Percentiles rank a stretch among this genome's conserved stretches.
phyloP scores from a whole-genome alignment of 2,113 vertebrate genomes.

The Entomyzon cyanotis region DNA sequence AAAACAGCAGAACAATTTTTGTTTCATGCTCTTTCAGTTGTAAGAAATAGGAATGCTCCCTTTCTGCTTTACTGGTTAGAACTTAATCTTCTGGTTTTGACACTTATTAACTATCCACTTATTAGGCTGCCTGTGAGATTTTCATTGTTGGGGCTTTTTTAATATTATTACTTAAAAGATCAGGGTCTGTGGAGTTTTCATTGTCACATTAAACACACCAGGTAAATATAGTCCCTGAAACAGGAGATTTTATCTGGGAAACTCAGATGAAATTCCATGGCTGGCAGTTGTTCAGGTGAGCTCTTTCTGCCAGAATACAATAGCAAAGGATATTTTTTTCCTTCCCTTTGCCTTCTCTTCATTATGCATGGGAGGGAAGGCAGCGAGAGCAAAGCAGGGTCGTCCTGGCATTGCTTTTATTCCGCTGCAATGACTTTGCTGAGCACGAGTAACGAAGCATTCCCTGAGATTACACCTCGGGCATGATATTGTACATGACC shows the following conservation, averaged over 20 bases:
- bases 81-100: neutral
- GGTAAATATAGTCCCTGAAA: conserved; percentile 5
- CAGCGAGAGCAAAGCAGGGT: neutral
- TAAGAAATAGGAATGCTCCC: neutral
- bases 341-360: neutral
- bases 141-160: neutral
- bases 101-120: neutral
- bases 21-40: neutral
- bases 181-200: neutral
- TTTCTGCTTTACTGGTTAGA: conserved; percentile 17
- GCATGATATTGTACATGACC: neutral
- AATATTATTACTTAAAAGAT: neutral
- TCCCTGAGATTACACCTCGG: neutral
- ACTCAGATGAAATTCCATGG: neutral
- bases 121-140: neutral
- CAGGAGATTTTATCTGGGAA: conserved; percentile 40
- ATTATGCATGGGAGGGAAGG: neutral
- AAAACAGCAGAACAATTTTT: neutral
- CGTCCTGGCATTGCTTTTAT: neutral
- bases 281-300: conserved; percentile 15
- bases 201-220: neutral
- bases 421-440: neutral
- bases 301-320: neutral
- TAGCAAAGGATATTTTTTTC: neutral
- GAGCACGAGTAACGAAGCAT: neutral